Percentiles rank a stretch among this genome's conserved stretches.
Conservation (phyloP, 2,113 vertebrate genomes). For the Scopus umbretta region DNA sequence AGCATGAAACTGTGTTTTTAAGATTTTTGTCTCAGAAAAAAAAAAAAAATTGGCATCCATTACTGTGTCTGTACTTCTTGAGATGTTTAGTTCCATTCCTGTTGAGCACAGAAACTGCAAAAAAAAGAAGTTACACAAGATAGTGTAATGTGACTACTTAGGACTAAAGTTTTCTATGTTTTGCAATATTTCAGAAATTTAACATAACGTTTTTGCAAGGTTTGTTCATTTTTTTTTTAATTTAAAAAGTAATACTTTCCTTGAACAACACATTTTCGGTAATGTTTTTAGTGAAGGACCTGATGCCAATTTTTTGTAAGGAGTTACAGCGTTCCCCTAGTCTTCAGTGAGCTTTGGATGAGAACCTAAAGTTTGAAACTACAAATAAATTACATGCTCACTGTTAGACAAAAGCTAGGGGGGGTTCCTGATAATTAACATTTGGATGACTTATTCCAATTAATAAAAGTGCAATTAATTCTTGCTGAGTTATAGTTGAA, state of each 20-base stretch:
- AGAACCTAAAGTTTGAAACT: not conserved
- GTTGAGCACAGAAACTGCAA: not conserved
- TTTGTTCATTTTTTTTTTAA: not conserved
- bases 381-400: not conserved
- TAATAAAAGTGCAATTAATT: not conserved
- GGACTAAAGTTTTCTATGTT: not conserved
- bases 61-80: not conserved
- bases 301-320: not conserved
- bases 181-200: not conserved
- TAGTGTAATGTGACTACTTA: not conserved
- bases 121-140: not conserved
- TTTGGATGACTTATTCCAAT: not conserved
- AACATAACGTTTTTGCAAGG: not conserved
- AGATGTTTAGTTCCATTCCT: not conserved
- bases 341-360: not conserved
- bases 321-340: not conserved
- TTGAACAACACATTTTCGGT: not conserved
- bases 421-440: not conserved
- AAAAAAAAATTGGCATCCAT: not conserved
- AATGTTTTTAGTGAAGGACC: not conserved
- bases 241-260: not conserved
- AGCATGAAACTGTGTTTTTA: not conserved
- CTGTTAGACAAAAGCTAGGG: not conserved
- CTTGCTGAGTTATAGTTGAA: not conserved
- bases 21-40: not conserved